These are phyloP conservation scores for Psococerastis gibbosa DNA, from an alignment of 2,888 invertebrate genomes.

Conservation along the genomic window DNA sequence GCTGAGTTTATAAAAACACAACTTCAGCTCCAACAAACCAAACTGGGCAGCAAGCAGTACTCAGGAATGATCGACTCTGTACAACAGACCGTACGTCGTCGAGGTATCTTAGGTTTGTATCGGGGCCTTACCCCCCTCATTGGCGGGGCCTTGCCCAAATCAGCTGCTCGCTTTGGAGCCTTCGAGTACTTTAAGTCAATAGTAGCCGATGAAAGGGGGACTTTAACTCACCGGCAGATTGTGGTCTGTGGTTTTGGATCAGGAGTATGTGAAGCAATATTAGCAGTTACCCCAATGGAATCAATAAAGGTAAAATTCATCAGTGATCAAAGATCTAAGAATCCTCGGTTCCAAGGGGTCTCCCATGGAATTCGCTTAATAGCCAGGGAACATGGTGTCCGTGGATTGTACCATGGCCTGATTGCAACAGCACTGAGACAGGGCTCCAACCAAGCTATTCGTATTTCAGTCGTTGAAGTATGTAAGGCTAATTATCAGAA, in stretches of 20 bases:
- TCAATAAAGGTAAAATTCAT: slow-evolving; percentile 98
- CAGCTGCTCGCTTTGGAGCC: slow-evolving; percentile 84
- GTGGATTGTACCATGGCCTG: slow-evolving; percentile 81
- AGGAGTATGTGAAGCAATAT: slow-evolving; percentile 83
- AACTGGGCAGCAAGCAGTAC: slow-evolving; percentile 42
- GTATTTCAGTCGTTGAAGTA: slow-evolving; percentile 95
- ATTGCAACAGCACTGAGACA: slow-evolving; percentile 94
- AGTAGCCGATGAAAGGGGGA: slow-evolving; percentile 59
- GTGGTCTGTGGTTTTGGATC: slow-evolving; percentile 87
- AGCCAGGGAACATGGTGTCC: slow-evolving; percentile 49
- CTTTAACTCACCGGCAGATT: slow-evolving; percentile 53
- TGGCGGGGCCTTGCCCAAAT: slow-evolving; percentile 97
- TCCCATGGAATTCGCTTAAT: slow-evolving; percentile 82
- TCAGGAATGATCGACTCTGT: slow-evolving; percentile 79
- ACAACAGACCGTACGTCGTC: slow-evolving; percentile 69
- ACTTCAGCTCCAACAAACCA: slow-evolving; percentile 91
- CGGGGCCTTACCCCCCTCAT: slow-evolving; percentile 86
- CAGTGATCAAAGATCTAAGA: slow-evolving; percentile 81
- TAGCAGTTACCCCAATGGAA: slow-evolving; percentile 99
- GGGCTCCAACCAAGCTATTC: slow-evolving; percentile 94
- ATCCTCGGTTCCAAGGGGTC: slow-evolving; percentile 84
- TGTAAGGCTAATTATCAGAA: slow-evolving; percentile 81
- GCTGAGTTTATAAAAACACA: slow-evolving; percentile 99
- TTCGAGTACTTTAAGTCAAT: slow-evolving; percentile 80
- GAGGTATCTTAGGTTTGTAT: slow-evolving; percentile 85